A percentile compares a stretch with the other conserved stretches of the same genome.
Conservation (phyloP, 64 coral and sea anemone genomes). For the Pachyseris speciosa region DNA sequence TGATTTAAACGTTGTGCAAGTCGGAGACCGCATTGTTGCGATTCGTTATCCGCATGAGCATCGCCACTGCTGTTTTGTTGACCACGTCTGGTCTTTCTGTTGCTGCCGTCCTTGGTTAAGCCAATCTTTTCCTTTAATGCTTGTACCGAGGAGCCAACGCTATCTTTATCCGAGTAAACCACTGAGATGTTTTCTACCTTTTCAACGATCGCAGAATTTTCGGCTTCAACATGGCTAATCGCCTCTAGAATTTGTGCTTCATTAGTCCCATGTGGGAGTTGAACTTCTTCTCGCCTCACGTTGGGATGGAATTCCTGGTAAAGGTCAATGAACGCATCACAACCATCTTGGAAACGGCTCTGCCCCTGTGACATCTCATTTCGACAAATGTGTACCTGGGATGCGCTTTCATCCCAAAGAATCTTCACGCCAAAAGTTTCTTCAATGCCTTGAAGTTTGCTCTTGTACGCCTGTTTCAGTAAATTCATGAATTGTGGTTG, state of each 20-base stretch:
- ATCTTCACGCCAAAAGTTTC: background rate
- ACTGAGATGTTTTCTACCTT: background rate
- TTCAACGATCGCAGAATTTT: constrained; percentile 8
- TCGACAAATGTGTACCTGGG: background rate
- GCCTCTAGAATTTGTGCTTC: background rate
- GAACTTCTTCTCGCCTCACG: background rate
- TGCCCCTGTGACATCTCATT: background rate
- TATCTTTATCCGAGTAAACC: constrained; percentile 7
- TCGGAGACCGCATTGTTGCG: too few relatives aligned
- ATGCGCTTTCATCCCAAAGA: background rate
- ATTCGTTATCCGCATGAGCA: too few relatives aligned
- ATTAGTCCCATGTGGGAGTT: background rate
- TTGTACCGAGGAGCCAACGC: background rate
- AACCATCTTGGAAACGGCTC: background rate
- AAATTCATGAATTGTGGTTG: constrained; percentile 38
- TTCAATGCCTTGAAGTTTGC: background rate
- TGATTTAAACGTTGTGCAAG: background rate
- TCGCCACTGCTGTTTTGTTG: background rate
- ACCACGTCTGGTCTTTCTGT: background rate
- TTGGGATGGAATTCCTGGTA: constrained; percentile 3
- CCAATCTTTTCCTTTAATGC: constrained; percentile 19
- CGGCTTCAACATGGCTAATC: background rate
- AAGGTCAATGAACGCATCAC: constrained; percentile 39
- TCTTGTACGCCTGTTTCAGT: background rate
- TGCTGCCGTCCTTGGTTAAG: too few relatives aligned